Base-by-base conservation (phyloP, 2,113 vertebrate species). In the Paralichthys olivaceus region DNA sequence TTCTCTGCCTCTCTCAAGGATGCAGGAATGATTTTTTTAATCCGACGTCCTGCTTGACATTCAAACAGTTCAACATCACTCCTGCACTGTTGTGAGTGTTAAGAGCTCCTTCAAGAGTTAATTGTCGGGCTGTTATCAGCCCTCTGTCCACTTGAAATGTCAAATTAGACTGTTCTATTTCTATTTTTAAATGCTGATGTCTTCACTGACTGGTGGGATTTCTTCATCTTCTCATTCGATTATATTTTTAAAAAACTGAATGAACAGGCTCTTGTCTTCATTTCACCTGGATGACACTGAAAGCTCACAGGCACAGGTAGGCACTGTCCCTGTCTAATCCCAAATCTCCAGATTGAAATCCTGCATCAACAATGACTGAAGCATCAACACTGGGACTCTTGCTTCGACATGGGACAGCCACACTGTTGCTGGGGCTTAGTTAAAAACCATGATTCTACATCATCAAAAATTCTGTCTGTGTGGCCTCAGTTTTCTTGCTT, bases 11-110 rank as follows among this genome's bases (percentile, higher is more conserved):
- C 60, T 59, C 47, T 75, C 23, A 81, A 69, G 59, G 70, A 76
- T 68, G 51, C 55, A 59, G n/a, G 13, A 75, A 72, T 61, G 1
- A 79, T 69, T 75, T 79, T 81, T 79, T 70, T 59, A 59, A 85
- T 60, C 45, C 13, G 1, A 19, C 15, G 2, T 45, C 55, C n/a
- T 40, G 17, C 32, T 59, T 40, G 57, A 83, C 54, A 68, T 72
- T 73, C 45, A 68, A 8, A 68, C 55, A 43, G 20, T 74, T 76
- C 25, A 76, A 28, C 53, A 47, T 47, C 22, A 62, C 32, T 55
- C 32, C 13, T 32, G 0, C 1, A 55, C n/a, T 72, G 47, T 63
- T 43, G 62, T 58, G n/a, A 70, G 37, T 32, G 26, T 59, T 68
- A 11, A 51, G 56, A 59, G 75, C 19, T 79, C 66, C 71, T 57